Percentiles rank a stretch among this genome's conserved stretches.
phyloP scores from a whole-genome alignment of 1,140 invertebrate species.

The Drosophila funebris region DNA sequence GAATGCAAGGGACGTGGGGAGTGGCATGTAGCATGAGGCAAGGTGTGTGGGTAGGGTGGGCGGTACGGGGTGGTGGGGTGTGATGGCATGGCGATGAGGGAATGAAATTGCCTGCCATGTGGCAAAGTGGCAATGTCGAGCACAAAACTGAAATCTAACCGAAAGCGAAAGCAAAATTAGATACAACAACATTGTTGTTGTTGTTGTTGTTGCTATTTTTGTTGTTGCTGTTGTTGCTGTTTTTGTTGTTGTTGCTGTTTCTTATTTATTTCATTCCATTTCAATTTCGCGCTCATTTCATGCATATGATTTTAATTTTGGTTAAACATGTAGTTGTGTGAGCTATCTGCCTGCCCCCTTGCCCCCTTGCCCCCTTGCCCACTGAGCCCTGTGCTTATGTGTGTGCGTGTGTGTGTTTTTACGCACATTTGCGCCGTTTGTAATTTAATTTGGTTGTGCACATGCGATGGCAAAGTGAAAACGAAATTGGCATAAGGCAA shows the following conservation, averaged over 20 bases:
- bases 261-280: slow-evolving; percentile 76
- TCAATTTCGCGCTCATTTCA: slow-evolving; percentile 80
- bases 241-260: background rate
- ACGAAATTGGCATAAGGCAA: slow-evolving; percentile 32
- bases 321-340: slow-evolving; percentile 43
- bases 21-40: background rate
- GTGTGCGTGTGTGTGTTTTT: slow-evolving; percentile 23
- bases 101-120: slow-evolving; percentile 44
- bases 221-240: background rate
- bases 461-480: slow-evolving; percentile 37
- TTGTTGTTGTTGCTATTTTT: no score
- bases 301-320: slow-evolving; percentile 81
- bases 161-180: slow-evolving; percentile 23
- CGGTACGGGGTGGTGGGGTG: no score
- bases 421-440: slow-evolving; percentile 59
- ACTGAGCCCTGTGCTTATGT: background rate
- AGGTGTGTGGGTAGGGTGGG: no score
- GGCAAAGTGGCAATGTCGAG: slow-evolving; percentile 44
- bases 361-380: background rate
- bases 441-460: slow-evolving; percentile 68
- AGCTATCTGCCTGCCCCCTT: slow-evolving; percentile 1
- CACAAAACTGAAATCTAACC: slow-evolving; percentile 31
- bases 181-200: slow-evolving; percentile 16
- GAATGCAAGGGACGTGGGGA: background rate
- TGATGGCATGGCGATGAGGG: background rate